Conservation (phyloP, 92 coral and sea anemone genomes). For the Paramuricea clavata region DNA sequence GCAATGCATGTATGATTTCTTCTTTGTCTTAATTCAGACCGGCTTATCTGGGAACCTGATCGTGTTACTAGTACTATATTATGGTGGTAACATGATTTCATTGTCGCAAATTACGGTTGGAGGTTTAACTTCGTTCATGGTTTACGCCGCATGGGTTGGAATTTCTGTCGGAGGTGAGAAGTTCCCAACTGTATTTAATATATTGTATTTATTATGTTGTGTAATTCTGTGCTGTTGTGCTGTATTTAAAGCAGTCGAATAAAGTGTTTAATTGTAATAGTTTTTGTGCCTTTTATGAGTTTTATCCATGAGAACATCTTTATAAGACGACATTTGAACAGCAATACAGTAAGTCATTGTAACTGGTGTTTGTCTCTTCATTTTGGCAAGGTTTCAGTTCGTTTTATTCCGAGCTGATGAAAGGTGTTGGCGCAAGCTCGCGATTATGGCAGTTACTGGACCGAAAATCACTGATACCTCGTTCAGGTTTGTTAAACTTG, state of each 20-base stretch:
- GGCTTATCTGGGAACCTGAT: constrained; percentile 93
- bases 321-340: no score
- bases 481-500: constrained; percentile 72
- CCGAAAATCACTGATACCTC: constrained; percentile 83
- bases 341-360: no score
- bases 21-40: constrained; percentile 65
- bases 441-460: constrained; percentile 93
- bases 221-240: no score
- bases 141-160: constrained; percentile 98
- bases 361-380: not conserved
- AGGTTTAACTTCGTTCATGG: constrained; percentile 92
- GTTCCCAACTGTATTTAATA: no score
- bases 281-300: no score
- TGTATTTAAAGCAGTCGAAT: no score
- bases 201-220: no score
- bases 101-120: constrained; percentile 95
- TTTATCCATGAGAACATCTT: no score
- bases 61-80: constrained; percentile 84
- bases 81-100: constrained; percentile 97
- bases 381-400: constrained; percentile 94
- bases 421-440: constrained; percentile 93
- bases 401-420: constrained; percentile 96
- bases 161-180: constrained; percentile 88
- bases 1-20: no score
- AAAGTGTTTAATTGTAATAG: no score